These are phyloP conservation scores for Drymonia ruficornis DNA, from an alignment of 2,888 invertebrate species.

Conservation along the genomic window DNA sequence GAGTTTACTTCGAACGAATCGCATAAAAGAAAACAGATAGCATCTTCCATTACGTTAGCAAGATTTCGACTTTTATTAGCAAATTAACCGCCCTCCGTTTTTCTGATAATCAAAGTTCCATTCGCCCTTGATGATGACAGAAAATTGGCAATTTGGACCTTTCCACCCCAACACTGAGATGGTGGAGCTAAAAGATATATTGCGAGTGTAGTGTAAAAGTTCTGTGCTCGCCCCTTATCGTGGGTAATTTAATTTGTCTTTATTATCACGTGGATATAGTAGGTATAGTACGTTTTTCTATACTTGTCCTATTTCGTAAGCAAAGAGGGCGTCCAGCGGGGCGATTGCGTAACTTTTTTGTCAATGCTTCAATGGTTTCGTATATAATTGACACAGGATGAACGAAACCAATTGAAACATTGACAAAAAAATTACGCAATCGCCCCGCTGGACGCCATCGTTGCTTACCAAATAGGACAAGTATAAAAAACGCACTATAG, in stretches of 20 bases:
- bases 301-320: too few relatives aligned
- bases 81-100: constrained; percentile 33
- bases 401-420: too few relatives aligned
- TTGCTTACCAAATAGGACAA: too few relatives aligned
- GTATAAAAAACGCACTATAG: too few relatives aligned
- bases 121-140: constrained; percentile 28
- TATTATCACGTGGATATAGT: constrained; percentile 24
- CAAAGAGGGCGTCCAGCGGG: too few relatives aligned
- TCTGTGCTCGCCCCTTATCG: constrained; percentile 34
- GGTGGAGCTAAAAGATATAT: constrained; percentile 51
- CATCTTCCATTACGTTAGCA: constrained; percentile 3
- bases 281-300: too few relatives aligned
- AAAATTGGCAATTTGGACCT: constrained; percentile 43
- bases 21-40: constrained; percentile 2
- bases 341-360: too few relatives aligned
- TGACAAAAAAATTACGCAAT: too few relatives aligned
- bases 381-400: too few relatives aligned
- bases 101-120: constrained; percentile 17
- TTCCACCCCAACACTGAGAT: constrained; percentile 32
- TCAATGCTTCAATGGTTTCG: too few relatives aligned
- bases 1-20: not conserved
- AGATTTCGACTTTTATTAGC: constrained; percentile 32
- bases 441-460: too few relatives aligned
- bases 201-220: constrained; percentile 39
- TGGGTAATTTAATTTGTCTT: constrained; percentile 41